Evolutionary conservation across 1,140 invertebrate species (phyloP).

Genomic region (Drosophila nasuta): DNA sequence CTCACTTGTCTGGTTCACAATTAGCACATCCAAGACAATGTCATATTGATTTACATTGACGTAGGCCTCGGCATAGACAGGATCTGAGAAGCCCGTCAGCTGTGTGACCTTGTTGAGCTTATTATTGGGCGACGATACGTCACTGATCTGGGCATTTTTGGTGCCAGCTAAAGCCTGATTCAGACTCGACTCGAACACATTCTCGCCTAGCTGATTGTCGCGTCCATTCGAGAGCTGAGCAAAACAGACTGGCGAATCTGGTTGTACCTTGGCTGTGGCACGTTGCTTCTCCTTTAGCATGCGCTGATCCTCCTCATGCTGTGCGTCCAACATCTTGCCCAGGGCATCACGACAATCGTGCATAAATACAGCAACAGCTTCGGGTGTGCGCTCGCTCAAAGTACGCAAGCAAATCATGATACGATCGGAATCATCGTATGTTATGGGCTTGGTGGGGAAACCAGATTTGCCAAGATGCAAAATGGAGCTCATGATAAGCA

Average conservation of each 20-base stretch:
- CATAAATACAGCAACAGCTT: constrained; percentile 92
- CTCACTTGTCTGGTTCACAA: constrained; percentile 98
- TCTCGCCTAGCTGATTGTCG: constrained; percentile 91
- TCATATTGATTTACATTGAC: constrained; percentile 99
- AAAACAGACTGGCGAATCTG: constrained; percentile 95
- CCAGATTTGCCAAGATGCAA: constrained; percentile 93
- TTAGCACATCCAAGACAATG: constrained; percentile 97
- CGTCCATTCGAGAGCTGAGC: constrained; percentile 91
- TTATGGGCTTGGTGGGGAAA: constrained; percentile 91
- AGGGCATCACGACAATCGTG: constrained; percentile 92
- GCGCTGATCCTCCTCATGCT: constrained; percentile 87
- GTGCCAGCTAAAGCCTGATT: constrained; percentile 94
- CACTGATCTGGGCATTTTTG: constrained; percentile 84
- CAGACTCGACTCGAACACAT: constrained; percentile 98
- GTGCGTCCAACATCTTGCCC: constrained; percentile 93
- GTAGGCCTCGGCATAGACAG: constrained; percentile 91
- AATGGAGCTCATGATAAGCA: constrained; percentile 95
- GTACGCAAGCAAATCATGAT: constrained; percentile 93
- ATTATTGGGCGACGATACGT: constrained; percentile 86
- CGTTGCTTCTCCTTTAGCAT: constrained; percentile 88
- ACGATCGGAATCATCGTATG: constrained; percentile 97
- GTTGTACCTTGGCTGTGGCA: constrained; percentile 90
- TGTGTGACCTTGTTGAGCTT: constrained; percentile 86
- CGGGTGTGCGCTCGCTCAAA: constrained; percentile 90
- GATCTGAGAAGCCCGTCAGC: too few species aligned